phyloP scores from a whole-genome alignment of 2,888 invertebrate genomes.

The Temnothorax rugatulus region DNA sequence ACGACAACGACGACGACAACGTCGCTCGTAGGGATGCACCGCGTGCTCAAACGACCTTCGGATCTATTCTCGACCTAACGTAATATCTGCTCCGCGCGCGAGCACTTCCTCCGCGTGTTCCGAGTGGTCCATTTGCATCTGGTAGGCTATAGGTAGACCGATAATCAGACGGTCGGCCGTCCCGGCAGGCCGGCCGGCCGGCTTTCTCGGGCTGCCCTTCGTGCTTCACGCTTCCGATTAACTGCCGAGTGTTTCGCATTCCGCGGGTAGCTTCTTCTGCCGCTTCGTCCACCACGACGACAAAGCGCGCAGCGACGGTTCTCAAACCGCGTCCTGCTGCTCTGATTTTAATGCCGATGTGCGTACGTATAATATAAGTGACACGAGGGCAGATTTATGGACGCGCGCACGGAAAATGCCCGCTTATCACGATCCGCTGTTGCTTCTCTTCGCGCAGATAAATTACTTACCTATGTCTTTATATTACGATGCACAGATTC shows the following conservation, averaged over 20 bases:
- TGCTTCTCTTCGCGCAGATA: neutral
- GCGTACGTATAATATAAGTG: neutral
- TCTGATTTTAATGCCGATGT: conserved; percentile 22
- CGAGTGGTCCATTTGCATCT: conserved; percentile 69
- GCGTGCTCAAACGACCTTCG: conserved; percentile 71
- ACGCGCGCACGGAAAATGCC: neutral
- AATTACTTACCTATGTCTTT: neutral
- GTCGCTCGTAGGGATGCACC: conserved; percentile 48
- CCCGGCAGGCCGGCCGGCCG: neutral
- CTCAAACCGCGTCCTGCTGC: conserved; percentile 20
- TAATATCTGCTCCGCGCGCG: conserved; percentile 62
- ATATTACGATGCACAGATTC: neutral
- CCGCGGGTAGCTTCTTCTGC: conserved; percentile 55
- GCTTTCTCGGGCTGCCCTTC: conserved; percentile 62
- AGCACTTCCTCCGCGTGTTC: conserved; percentile 62
- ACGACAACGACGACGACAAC: conserved; percentile 44
- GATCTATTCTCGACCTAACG: conserved; percentile 72
- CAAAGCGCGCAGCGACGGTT: conserved; percentile 37
- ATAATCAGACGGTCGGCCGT: conserved; percentile 67
- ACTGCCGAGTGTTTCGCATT: conserved; percentile 63
- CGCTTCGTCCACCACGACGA: conserved; percentile 7
- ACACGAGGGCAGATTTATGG: neutral
- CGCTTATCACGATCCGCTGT: neutral
- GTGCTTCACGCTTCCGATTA: conserved; percentile 65
- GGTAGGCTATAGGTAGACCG: conserved; percentile 58